Evolutionary conservation across 1,140 invertebrate species (phyloP).

Genomic region (Heliothis subflexa): DNA sequence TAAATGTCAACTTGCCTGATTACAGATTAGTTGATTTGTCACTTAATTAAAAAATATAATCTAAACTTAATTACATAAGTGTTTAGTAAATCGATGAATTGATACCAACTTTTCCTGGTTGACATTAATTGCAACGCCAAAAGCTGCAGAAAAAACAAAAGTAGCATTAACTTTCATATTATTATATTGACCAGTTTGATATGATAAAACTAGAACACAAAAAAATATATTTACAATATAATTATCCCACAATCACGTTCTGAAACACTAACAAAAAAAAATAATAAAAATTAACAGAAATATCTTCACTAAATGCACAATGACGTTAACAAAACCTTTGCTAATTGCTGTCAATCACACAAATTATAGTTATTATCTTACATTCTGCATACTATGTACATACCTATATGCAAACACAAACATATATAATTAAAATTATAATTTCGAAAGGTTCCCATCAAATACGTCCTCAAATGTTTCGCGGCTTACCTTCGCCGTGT

Average conservation of each 20-base stretch:
- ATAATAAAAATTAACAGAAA: not conserved
- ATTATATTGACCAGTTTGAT: too few species aligned
- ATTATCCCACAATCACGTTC: not conserved
- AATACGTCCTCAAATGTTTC: constrained; percentile 57
- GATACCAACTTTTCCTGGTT: too few species aligned
- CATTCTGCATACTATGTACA: too few species aligned
- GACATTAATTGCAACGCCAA: too few species aligned
- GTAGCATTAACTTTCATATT: too few species aligned
- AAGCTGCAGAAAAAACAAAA: too few species aligned
- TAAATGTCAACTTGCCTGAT: constrained; percentile 33
- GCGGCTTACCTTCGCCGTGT: constrained; percentile 59
- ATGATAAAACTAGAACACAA: too few species aligned
- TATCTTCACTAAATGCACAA: not conserved
- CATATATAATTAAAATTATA: constrained; percentile 55
- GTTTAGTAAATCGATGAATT: too few species aligned
- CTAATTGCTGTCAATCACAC: constrained; percentile 55
- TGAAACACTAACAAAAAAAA: not conserved
- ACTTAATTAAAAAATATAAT: constrained; percentile 7
- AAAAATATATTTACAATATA: not conserved
- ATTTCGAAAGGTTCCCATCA: constrained; percentile 50
- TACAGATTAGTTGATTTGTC: constrained; percentile 14
- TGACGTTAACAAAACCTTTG: constrained; percentile 1
- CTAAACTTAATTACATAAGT: too few species aligned
- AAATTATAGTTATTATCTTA: constrained; percentile 30
- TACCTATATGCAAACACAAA: constrained; percentile 13